Evolutionary conservation across 1,140 invertebrate species (phyloP).

Genomic region (Zaprionus lachaisei): DNA sequence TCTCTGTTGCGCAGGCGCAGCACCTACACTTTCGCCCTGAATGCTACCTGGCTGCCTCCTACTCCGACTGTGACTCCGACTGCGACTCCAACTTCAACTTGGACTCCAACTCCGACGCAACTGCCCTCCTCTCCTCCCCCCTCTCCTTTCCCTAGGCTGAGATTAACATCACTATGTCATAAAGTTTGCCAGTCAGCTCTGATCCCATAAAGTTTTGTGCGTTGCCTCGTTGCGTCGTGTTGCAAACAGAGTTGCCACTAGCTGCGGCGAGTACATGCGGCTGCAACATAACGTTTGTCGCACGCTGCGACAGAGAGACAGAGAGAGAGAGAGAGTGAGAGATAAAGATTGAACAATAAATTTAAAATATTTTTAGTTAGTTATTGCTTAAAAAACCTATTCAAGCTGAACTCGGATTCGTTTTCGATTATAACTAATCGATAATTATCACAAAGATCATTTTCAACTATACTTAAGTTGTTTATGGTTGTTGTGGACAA

Average conservation of each 20-base stretch:
- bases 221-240: constrained; percentile 13
- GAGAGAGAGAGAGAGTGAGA: no score
- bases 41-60: constrained; percentile 72
- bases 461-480: no score
- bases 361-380: not conserved
- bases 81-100: constrained; percentile 2
- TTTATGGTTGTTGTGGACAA: no score
- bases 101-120: not conserved
- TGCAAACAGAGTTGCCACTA: not conserved
- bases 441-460: no score
- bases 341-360: not conserved
- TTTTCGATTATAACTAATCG: no score
- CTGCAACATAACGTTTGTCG: constrained; percentile 4
- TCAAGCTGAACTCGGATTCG: no score
- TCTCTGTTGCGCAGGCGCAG: constrained; percentile 51
- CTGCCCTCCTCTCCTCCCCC: not conserved
- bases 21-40: constrained; percentile 72
- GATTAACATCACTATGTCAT: constrained; percentile 57
- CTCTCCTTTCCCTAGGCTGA: constrained; percentile 11
- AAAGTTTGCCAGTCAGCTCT: constrained; percentile 55
- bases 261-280: not conserved
- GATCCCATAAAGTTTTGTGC: constrained; percentile 56
- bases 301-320: no score
- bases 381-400: no score
- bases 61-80: constrained; percentile 37